These are phyloP conservation scores for Scaptomyza cyrtandrae DNA, from an alignment of 2,888 invertebrate species.

Conservation along the genomic window DNA sequence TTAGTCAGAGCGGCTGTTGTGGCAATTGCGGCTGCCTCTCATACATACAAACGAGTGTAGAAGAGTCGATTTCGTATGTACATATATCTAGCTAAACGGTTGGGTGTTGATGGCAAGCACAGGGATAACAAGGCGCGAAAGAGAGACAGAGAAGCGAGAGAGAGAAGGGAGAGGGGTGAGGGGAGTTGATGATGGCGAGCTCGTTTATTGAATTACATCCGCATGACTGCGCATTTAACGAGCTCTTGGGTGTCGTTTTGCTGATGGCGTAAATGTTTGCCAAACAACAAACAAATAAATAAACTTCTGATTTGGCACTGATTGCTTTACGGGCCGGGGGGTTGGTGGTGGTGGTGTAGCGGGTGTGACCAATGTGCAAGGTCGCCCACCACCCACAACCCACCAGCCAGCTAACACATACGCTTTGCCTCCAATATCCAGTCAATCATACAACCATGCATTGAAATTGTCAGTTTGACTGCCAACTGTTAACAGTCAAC, in stretches of 20 bases:
- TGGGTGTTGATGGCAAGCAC: constrained; percentile 68
- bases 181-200: constrained; percentile 69
- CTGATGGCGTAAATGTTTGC: constrained; percentile 82
- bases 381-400: not conserved
- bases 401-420: not conserved
- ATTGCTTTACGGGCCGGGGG: constrained; percentile 64
- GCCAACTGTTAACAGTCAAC: constrained; percentile 2
- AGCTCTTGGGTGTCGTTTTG: constrained; percentile 81
- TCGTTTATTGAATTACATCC: constrained; percentile 83
- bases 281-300: constrained; percentile 83
- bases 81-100: constrained; percentile 63
- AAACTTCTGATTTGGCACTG: constrained; percentile 80
- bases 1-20: constrained; percentile 76
- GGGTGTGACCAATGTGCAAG: constrained; percentile 8
- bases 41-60: constrained; percentile 16
- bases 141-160: not conserved
- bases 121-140: constrained; percentile 4
- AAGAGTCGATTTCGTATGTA: constrained; percentile 5
- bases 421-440: constrained; percentile 7
- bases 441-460: constrained; percentile 52
- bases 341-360: not conserved
- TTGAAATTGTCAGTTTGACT: constrained; percentile 30
- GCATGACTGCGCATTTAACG: constrained; percentile 81
- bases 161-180: not conserved
- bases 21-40: constrained; percentile 68